phyloP scores from a whole-genome alignment of 2,888 invertebrate species.

The Apeira syringaria region DNA sequence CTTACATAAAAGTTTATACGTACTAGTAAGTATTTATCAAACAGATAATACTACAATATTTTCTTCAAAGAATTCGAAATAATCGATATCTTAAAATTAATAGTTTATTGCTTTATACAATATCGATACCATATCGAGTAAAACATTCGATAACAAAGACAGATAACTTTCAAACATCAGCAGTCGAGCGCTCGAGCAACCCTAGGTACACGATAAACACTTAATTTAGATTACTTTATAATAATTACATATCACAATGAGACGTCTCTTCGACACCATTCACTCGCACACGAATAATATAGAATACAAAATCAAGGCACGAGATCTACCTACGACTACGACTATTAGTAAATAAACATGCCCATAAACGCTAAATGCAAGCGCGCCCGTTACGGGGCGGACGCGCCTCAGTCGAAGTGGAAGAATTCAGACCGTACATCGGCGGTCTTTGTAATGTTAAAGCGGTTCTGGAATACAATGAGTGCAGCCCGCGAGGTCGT shows the following conservation, averaged over 20 bases:
- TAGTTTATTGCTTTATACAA: slow-evolving; percentile 81
- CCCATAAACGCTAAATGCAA: slow-evolving; percentile 74
- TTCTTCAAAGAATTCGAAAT: slow-evolving; percentile 66
- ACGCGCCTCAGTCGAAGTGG: slow-evolving; percentile 71
- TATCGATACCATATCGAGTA: slow-evolving; percentile 68
- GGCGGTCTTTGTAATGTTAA: slow-evolving; percentile 62
- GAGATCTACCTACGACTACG: slow-evolving; percentile 78
- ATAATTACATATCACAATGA: slow-evolving; percentile 84
- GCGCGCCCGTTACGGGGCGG: slow-evolving; percentile 42
- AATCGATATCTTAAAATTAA: slow-evolving; percentile 72
- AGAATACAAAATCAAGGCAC: slow-evolving; percentile 79
- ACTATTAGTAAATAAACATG: slow-evolving; percentile 73
- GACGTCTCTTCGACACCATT: slow-evolving; percentile 75
- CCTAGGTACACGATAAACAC: slow-evolving; percentile 75
- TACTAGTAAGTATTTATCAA: slow-evolving; percentile 41
- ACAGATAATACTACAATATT: slow-evolving; percentile 68
- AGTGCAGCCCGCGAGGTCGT: slow-evolving; percentile 68
- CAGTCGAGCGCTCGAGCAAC: slow-evolving; percentile 69
- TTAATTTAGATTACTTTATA: slow-evolving; percentile 81
- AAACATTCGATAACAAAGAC: slow-evolving; percentile 70
- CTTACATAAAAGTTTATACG: slow-evolving; percentile 68
- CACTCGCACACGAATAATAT: slow-evolving; percentile 75
- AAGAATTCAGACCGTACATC: slow-evolving; percentile 52
- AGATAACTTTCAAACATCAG: slow-evolving; percentile 65
- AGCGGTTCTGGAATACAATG: slow-evolving; percentile 78